phyloP scores from a whole-genome alignment of 1,140 invertebrate species.

The Myzus persicae region DNA sequence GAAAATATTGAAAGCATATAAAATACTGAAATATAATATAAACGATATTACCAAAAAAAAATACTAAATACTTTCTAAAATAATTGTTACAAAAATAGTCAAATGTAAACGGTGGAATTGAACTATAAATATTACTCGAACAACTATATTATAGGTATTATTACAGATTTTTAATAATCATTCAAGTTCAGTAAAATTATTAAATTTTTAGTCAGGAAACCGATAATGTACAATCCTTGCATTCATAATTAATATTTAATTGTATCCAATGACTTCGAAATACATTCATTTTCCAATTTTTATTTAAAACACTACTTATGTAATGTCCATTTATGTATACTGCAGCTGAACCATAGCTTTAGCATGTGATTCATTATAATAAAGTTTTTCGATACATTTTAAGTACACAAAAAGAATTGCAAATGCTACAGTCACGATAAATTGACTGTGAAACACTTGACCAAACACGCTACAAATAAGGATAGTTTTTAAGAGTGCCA shows the following conservation, averaged over 20 bases:
- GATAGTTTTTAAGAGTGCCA: not conserved
- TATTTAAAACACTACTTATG: not conserved
- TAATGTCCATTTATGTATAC: not conserved
- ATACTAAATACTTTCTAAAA: too few relatives aligned
- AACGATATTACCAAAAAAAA: too few relatives aligned
- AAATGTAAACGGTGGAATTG: too few relatives aligned
- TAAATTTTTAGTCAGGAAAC: too few relatives aligned
- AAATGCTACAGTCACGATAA: not conserved
- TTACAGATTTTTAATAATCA: too few relatives aligned
- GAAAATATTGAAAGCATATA: not conserved
- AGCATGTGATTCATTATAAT: not conserved
- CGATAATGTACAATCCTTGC: too few relatives aligned
- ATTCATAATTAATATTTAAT: too few relatives aligned
- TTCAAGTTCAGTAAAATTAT: too few relatives aligned
- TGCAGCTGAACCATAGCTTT: not conserved
- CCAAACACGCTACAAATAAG: conserved; percentile 21
- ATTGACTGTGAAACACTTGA: not conserved
- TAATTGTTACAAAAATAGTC: too few relatives aligned
- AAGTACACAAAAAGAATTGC: not conserved
- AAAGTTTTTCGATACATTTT: not conserved
- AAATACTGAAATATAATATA: not conserved
- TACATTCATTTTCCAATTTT: not conserved
- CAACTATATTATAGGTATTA: too few relatives aligned
- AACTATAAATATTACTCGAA: too few relatives aligned
- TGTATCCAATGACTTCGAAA: too few relatives aligned